phyloP scores from a whole-genome alignment of 2,888 invertebrate species.

The Hedychridium roseum region DNA sequence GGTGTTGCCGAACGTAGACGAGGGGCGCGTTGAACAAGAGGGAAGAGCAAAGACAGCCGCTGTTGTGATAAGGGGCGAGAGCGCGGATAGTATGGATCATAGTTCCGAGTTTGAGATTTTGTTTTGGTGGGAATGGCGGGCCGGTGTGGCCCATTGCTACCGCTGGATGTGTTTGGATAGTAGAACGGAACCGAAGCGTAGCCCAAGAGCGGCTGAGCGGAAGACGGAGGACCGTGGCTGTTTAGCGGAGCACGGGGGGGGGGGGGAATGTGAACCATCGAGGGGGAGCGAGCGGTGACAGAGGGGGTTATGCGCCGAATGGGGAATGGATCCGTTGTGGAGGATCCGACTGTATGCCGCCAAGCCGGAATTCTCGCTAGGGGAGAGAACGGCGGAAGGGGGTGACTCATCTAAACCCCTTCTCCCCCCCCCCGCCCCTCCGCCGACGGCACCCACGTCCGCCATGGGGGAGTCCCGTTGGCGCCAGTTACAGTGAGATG shows the following conservation, averaged over 20 bases:
- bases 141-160: no score
- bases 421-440: not conserved
- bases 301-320: not conserved
- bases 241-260: no score
- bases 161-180: conserved; percentile 23
- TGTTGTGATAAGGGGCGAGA: not conserved
- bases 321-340: not conserved
- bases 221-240: no score
- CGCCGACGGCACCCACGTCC: conserved; percentile 6
- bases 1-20: conserved; percentile 13
- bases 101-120: conserved; percentile 26
- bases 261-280: conserved; percentile 1
- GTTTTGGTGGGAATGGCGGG: conserved; percentile 21
- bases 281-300: conserved; percentile 1
- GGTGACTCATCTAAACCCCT: no score
- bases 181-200: not conserved
- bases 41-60: no score
- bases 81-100: conserved; percentile 11
- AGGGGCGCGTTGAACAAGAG: conserved; percentile 19
- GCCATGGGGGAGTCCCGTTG: conserved; percentile 42
- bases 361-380: conserved; percentile 10
- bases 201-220: no score
- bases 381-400: conserved; percentile 5
- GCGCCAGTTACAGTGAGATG: conserved; percentile 48
- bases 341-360: conserved; percentile 4